phyloP scores from a whole-genome alignment of 2,797 vertebrate genomes.

The Bryconaethiops microstoma region DNA sequence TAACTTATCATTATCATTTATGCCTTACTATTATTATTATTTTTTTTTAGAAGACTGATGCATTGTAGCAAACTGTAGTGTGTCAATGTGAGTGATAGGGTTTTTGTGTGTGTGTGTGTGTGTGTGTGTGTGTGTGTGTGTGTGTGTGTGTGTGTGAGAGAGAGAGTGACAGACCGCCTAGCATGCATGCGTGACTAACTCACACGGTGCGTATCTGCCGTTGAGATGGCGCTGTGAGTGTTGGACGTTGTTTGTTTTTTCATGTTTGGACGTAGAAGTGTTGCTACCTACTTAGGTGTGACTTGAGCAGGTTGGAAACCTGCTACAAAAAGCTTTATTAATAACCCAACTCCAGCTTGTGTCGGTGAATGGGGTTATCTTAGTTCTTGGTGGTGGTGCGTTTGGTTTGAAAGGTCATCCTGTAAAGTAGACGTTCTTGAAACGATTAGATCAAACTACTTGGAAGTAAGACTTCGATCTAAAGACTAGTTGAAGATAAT shows the following conservation, averaged over 20 bases:
- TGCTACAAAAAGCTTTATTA: constrained; percentile 83
- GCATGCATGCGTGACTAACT: constrained; percentile 55
- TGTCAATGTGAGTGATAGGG: constrained; percentile 38
- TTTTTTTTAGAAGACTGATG: constrained; percentile 73
- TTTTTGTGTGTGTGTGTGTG: too few relatives aligned
- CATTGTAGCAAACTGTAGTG: constrained; percentile 76
- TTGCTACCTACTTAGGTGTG: constrained; percentile 68
- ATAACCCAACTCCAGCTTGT: constrained; percentile 82
- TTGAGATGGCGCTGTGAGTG: constrained; percentile 71
- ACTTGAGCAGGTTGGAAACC: constrained; percentile 65
- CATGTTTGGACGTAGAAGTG: constrained; percentile 56
- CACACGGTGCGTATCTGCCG: constrained; percentile 68
- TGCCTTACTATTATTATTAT: constrained; percentile 83
- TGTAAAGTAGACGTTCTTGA: constrained; percentile 40
- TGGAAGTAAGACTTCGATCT: constrained; percentile 67
- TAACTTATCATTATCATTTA: constrained; percentile 80
- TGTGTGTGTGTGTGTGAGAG: constrained; percentile 19
- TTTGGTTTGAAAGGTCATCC: constrained; percentile 64
- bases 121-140: not conserved
- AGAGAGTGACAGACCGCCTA: constrained; percentile 29
- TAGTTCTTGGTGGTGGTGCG: constrained; percentile 68
- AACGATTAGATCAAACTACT: constrained; percentile 70
- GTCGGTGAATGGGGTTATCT: constrained; percentile 58
- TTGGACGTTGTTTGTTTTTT: constrained; percentile 54
- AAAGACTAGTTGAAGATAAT: constrained; percentile 28